These are phyloP conservation scores for Drosophila willistoni DNA, from an alignment of 1,140 invertebrate genomes.

Conservation along the genomic window DNA sequence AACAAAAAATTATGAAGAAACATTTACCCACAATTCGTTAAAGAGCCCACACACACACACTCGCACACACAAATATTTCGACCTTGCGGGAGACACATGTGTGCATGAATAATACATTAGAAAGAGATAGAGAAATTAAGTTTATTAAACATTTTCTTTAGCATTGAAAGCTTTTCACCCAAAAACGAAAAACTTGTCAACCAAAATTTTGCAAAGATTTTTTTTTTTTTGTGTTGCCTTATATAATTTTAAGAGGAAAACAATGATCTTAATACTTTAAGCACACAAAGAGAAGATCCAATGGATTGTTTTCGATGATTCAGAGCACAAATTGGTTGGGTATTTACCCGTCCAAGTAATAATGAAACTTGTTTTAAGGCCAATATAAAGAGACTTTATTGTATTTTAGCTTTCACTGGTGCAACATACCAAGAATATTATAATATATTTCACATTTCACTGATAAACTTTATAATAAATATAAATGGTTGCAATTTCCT, in stretches of 20 bases:
- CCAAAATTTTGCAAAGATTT: slow-evolving; percentile 14
- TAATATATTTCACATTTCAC: slow-evolving; percentile 1
- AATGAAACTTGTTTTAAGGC: slow-evolving; percentile 6
- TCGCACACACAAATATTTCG: slow-evolving; percentile 30
- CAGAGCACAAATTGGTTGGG: background rate
- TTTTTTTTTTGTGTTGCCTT: slow-evolving; percentile 23
- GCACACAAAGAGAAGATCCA: slow-evolving; percentile 28
- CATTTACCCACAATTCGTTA: slow-evolving; percentile 41
- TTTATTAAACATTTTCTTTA: slow-evolving; percentile 49
- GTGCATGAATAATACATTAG: slow-evolving; percentile 27
- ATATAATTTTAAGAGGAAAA: slow-evolving; percentile 36
- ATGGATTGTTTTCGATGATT: slow-evolving; percentile 1
- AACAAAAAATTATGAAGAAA: slow-evolving; percentile 25
- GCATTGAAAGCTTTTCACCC: slow-evolving; percentile 22
- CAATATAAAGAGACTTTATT: slow-evolving; percentile 5
- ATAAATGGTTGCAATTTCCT: background rate
- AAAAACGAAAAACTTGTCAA: slow-evolving; percentile 21
- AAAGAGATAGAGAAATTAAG: slow-evolving; percentile 38
- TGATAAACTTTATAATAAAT: slow-evolving; percentile 8
- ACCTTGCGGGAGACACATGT: slow-evolving; percentile 14
- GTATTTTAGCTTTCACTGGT: background rate
- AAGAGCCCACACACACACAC: slow-evolving; percentile 28
- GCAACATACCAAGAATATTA: background rate
- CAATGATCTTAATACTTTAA: slow-evolving; percentile 36
- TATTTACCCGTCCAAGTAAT: slow-evolving; percentile 10